phyloP scores from a whole-genome alignment of 2,113 vertebrate species.

The Litocranius walleri region DNA sequence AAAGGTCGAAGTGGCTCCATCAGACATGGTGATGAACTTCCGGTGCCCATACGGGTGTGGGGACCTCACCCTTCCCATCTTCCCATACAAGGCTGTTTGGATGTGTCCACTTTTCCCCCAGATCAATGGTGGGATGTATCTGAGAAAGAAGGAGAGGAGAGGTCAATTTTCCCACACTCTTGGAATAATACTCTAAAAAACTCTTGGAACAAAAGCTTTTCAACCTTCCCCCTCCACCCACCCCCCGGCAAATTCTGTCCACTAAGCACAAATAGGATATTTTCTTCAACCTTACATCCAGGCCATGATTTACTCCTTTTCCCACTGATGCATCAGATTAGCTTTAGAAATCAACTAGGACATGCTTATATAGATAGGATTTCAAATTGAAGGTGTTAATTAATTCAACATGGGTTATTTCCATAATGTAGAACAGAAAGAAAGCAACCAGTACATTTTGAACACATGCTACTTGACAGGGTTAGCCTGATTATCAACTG shows the following conservation, averaged over 20 bases:
- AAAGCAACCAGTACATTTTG: background rate
- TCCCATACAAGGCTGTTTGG: constrained; percentile 97
- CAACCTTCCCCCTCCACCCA: background rate
- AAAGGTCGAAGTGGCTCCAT: constrained; percentile 96
- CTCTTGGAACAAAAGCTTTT: background rate
- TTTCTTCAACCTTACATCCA: background rate
- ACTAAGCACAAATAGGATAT: background rate
- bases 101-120: constrained; percentile 99
- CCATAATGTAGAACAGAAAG: background rate
- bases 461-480: background rate
- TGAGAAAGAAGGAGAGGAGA: constrained; percentile 74
- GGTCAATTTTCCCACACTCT: constrained; percentile 69
- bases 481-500: background rate
- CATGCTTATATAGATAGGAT: background rate
- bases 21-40: constrained; percentile 96
- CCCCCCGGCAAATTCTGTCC: background rate
- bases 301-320: background rate
- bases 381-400: constrained; percentile 20
- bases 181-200: background rate
- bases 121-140: constrained; percentile 96
- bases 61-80: constrained; percentile 94
- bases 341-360: background rate
- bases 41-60: constrained; percentile 92
- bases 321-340: background rate
- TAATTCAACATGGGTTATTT: constrained; percentile 17